Evolutionary conservation across 2,888 invertebrate species (phyloP).

Genomic region (Disparrhopalites patrizii): DNA sequence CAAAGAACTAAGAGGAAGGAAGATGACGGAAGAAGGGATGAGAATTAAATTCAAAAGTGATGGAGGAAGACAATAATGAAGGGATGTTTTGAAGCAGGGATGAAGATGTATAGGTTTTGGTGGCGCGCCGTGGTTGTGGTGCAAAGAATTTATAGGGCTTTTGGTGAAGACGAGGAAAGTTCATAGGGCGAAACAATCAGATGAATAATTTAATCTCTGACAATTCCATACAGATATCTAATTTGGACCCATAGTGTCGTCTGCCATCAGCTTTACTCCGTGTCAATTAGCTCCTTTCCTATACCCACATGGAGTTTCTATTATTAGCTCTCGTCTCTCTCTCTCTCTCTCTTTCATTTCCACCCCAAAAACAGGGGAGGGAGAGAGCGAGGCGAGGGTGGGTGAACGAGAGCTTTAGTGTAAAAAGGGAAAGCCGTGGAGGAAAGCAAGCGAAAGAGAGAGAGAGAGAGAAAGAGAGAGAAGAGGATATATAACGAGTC

Average conservation of each 20-base stretch:
- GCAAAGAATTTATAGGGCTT: not conserved
- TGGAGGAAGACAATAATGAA: too few relatives aligned
- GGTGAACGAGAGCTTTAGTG: too few relatives aligned
- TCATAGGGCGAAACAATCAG: constrained; percentile 22
- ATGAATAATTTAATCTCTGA: constrained; percentile 29
- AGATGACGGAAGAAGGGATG: too few relatives aligned
- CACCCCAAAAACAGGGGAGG: not conserved
- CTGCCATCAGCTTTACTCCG: constrained; percentile 26
- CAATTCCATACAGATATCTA: constrained; percentile 28
- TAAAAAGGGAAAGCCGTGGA: too few relatives aligned
- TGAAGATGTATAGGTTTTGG: constrained; percentile 4
- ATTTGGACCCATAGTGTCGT: constrained; percentile 23
- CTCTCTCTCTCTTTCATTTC: not conserved
- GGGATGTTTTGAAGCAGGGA: too few relatives aligned
- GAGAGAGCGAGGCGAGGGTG: too few relatives aligned
- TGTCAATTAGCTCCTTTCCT: constrained; percentile 18
- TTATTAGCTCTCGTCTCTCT: constrained; percentile 10
- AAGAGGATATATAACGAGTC: not conserved
- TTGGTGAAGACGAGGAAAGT: constrained; percentile 22
- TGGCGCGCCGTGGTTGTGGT: not conserved
- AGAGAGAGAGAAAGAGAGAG: not conserved
- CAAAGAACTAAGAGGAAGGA: too few relatives aligned
- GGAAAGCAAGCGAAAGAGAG: not conserved
- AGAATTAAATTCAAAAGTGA: too few relatives aligned
- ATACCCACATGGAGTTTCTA: constrained; percentile 14